These are phyloP conservation scores for Cynopterus sphinx DNA, from an alignment of 2,797 vertebrate genomes.

Conservation along the genomic window DNA sequence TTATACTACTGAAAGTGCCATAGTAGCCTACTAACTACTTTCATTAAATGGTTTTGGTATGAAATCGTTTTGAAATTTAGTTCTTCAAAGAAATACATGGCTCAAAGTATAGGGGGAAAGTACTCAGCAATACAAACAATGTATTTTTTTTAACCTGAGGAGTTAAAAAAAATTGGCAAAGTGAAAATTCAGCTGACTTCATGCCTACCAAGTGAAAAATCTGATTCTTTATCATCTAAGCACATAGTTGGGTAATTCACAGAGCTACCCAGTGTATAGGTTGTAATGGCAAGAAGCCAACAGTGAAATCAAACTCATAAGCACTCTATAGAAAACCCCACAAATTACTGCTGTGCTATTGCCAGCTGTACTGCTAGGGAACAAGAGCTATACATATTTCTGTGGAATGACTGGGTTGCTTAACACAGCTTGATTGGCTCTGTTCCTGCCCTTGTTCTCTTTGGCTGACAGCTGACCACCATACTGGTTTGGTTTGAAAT, in stretches of 20 bases:
- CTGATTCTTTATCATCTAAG: conserved; percentile 47
- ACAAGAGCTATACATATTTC: conserved; percentile 56
- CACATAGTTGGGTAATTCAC: conserved; percentile 35
- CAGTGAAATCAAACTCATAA: conserved; percentile 67
- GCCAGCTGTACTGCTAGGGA: conserved; percentile 13
- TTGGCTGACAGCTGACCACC: conserved; percentile 58
- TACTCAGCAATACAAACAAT: conserved; percentile 33
- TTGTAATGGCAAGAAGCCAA: conserved; percentile 63
- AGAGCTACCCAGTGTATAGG: conserved; percentile 52
- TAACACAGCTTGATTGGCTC: conserved; percentile 56
- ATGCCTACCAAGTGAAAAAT: conserved; percentile 61
- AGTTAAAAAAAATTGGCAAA: conserved; percentile 52
- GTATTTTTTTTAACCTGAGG: conserved; percentile 63
- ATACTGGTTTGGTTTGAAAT: conserved; percentile 46
- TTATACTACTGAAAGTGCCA: background rate
- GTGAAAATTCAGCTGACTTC: conserved; percentile 66
- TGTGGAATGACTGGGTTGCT: conserved; percentile 42
- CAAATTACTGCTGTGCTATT: conserved; percentile 50
- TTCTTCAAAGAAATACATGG: conserved; percentile 53
- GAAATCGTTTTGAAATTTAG: background rate
- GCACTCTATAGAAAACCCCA: conserved; percentile 55
- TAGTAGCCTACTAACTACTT: background rate
- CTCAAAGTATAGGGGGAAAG: conserved; percentile 38
- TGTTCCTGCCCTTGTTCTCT: conserved; percentile 51
- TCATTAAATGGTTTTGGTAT: background rate